Conservation (phyloP, 2,113 vertebrate species). For the Myiozetetes cayanensis region DNA sequence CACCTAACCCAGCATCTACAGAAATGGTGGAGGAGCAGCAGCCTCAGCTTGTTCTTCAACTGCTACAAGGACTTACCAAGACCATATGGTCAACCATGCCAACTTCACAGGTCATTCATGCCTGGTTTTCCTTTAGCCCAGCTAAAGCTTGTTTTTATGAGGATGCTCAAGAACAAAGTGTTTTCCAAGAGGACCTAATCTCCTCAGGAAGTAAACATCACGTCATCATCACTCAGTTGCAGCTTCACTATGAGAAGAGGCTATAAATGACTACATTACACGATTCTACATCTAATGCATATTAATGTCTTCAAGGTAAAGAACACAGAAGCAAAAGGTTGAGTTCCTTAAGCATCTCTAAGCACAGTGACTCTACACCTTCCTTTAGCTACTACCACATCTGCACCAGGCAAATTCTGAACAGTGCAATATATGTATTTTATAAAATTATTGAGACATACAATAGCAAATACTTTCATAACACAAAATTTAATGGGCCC, state of each 20-base stretch:
- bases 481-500: neutral
- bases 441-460: neutral
- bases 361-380: neutral
- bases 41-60: neutral
- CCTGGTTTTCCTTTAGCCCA: neutral
- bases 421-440: accelerated
- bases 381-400: neutral
- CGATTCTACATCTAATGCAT: neutral
- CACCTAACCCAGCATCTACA: neutral
- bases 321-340: neutral
- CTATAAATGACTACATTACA: neutral
- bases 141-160: neutral
- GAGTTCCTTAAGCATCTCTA: neutral
- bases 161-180: slow-evolving; percentile 21
- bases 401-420: neutral
- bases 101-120: neutral
- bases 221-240: neutral
- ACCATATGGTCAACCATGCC: neutral
- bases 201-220: slow-evolving; percentile 35
- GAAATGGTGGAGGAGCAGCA: neutral
- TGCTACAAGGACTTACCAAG: neutral
- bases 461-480: neutral
- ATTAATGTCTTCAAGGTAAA: neutral
- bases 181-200: slow-evolving; percentile 28
- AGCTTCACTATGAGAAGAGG: neutral